A percentile compares a stretch with the other conserved stretches of the same genome.
phyloP scores from a whole-genome alignment of 1,140 invertebrate genomes.

The Tetramorium simillimum region DNA sequence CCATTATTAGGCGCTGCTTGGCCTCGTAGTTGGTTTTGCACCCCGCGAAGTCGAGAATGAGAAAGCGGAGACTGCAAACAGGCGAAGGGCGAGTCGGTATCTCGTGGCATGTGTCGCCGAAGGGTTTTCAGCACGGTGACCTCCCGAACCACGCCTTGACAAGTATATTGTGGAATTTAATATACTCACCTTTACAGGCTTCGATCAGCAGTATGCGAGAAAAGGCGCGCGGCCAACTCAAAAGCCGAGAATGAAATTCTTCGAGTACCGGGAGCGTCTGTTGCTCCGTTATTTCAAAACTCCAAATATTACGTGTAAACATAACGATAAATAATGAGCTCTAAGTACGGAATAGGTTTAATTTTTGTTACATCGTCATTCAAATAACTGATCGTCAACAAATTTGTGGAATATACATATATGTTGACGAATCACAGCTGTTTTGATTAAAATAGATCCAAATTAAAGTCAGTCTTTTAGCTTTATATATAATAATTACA shows the following conservation, averaged over 20 bases:
- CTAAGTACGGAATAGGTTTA: neutral
- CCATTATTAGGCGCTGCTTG: constrained; percentile 80
- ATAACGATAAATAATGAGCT: neutral
- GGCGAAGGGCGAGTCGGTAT: constrained; percentile 62
- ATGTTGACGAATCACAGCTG: neutral
- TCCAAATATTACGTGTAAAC: neutral
- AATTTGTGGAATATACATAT: neutral
- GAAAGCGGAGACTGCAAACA: neutral
- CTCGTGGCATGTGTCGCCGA: constrained; percentile 75
- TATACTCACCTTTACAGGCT: constrained; percentile 72
- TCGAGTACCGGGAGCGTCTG: constrained; percentile 3
- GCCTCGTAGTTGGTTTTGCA: constrained; percentile 76
- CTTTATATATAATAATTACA: no score
- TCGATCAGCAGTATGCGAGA: constrained; percentile 35
- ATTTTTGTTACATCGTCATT: neutral
- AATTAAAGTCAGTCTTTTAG: neutral
- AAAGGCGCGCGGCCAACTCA: constrained; percentile 58
- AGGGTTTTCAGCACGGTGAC: constrained; percentile 70
- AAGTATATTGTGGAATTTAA: constrained; percentile 83
- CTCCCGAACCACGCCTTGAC: constrained; percentile 78
- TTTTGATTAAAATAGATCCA: neutral
- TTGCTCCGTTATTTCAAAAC: neutral
- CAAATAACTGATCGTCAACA: neutral
- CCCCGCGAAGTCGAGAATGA: constrained; percentile 74
- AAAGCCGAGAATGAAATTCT: constrained; percentile 54